Evolutionary conservation across 2,113 vertebrate species (phyloP).

Genomic region (Brienomyrus brachyistius): DNA sequence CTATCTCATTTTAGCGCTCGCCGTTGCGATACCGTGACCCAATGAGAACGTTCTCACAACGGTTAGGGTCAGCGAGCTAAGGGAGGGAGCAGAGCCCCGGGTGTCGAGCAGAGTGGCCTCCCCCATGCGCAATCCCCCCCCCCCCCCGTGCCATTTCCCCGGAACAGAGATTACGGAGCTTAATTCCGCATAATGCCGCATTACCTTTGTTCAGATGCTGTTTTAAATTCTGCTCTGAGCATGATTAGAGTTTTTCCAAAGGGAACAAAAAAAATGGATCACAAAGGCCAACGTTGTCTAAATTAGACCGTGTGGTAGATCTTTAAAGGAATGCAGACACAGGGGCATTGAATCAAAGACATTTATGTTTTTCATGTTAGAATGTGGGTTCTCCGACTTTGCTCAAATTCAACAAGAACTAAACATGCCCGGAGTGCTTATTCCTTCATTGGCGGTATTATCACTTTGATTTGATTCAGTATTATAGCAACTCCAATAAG

Average conservation of each 20-base stretch:
- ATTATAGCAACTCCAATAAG: background rate
- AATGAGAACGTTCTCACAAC: background rate
- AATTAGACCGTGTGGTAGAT: slow-evolving; percentile 14
- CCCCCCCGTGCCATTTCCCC: background rate
- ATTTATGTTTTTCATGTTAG: slow-evolving; percentile 13
- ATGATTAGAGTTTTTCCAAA: slow-evolving; percentile 17
- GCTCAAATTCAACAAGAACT: slow-evolving; percentile 8
- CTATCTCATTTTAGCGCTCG: background rate
- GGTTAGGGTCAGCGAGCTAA: background rate
- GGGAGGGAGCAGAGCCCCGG: background rate
- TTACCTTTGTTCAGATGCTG: slow-evolving; percentile 17
- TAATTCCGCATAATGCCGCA: slow-evolving; percentile 2
- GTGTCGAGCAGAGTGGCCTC: background rate
- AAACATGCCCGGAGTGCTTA: background rate
- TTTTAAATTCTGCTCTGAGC: slow-evolving; percentile 7
- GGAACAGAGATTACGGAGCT: slow-evolving; percentile 16
- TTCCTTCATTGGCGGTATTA: background rate
- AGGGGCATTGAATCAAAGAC: slow-evolving; percentile 5
- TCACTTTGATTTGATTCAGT: background rate
- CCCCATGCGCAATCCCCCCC: background rate
- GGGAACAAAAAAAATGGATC: background rate
- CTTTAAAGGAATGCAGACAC: background rate
- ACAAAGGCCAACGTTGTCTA: slow-evolving; percentile 20
- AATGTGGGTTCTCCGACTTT: slow-evolving; percentile 6
- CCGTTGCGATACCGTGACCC: background rate